A percentile compares a stretch with the other conserved stretches of the same genome.
phyloP scores from a whole-genome alignment of 2,113 vertebrate species.

The human (Homo sapiens) region GRCh38 chr9:62625001-62625500 shows the following conservation, averaged over 20 bases:
- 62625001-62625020: neutral
- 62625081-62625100: neutral
- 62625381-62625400: neutral
- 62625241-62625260: neutral
- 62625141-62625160: too few relatives aligned
- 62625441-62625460: neutral
- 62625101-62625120: neutral
- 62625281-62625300: neutral
- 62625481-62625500: neutral
- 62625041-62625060: neutral
- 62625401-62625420: neutral
- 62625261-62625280: neutral
- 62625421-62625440: neutral
- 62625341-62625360: neutral
- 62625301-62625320: neutral
- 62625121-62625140: too few relatives aligned
- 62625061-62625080: neutral
- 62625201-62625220: neutral
- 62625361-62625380: neutral
- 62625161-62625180: too few relatives aligned
- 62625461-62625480: neutral
- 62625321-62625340: neutral
- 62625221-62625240: neutral
- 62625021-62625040: neutral
- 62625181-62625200: too few relatives aligned